Percentiles rank a stretch among this genome's conserved stretches.
phyloP scores from a whole-genome alignment of 2,797 vertebrate species.

The Hozukius guyotensis region DNA sequence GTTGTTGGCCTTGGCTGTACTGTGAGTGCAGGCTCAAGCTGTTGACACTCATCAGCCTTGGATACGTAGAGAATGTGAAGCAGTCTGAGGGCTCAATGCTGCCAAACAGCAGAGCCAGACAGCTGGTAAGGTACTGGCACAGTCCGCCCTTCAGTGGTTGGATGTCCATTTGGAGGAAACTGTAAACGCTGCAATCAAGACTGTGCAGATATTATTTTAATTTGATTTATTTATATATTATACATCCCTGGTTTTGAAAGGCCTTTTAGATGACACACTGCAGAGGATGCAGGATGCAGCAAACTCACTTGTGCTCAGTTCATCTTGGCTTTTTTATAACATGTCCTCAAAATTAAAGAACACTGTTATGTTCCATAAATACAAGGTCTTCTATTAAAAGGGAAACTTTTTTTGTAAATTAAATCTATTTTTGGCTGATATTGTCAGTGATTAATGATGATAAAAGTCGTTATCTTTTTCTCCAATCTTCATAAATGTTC shows the following conservation, averaged over 20 bases:
- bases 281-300: not conserved
- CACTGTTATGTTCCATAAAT: not conserved
- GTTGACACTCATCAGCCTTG: conserved; percentile 46
- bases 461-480: conserved; percentile 16
- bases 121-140: conserved; percentile 34
- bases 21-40: conserved; percentile 49
- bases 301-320: not conserved
- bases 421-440: not conserved
- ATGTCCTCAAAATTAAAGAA: not conserved
- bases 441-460: not conserved
- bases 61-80: conserved; percentile 7
- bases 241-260: not conserved
- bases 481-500: not conserved
- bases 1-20: conserved; percentile 22
- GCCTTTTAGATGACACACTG: not conserved
- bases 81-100: conserved; percentile 19
- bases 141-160: not conserved
- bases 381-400: not conserved
- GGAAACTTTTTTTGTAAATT: not conserved
- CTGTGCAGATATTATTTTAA: not conserved
- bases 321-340: not conserved
- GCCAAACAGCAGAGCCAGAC: conserved; percentile 33
- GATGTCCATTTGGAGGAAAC: conserved; percentile 18
- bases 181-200: not conserved
- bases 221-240: not conserved